Conservation (phyloP, 64 coral and sea anemone genomes). For the Trachythela sp. region DNA sequence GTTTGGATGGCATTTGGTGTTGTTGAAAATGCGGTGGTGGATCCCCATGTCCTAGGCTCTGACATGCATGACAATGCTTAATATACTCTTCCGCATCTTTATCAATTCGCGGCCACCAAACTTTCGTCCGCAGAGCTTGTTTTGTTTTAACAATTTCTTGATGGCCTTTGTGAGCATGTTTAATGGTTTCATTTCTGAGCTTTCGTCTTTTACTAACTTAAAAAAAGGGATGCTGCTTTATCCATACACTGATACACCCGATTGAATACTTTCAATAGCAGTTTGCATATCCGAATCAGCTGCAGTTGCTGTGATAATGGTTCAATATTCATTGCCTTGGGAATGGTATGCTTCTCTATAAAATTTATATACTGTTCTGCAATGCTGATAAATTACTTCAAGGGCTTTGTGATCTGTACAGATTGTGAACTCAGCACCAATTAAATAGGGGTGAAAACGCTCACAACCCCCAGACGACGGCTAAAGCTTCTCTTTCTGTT, state of each 20-base stretch:
- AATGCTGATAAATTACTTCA: background rate
- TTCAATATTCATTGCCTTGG: background rate
- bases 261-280: background rate
- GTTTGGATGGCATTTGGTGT: background rate
- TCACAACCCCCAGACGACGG: background rate
- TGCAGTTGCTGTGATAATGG: too few species aligned
- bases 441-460: background rate
- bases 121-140: slow-evolving; percentile 21
- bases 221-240: background rate
- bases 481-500: background rate
- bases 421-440: too few species aligned
- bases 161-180: slow-evolving; percentile 15
- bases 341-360: background rate
- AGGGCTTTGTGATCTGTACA: background rate
- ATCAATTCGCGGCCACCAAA: slow-evolving; percentile 22
- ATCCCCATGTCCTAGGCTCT: slow-evolving; percentile 27
- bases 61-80: slow-evolving; percentile 31
- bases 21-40: slow-evolving; percentile 31
- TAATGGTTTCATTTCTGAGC: background rate
- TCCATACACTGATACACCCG: background rate
- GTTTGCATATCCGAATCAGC: too few species aligned
- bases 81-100: slow-evolving; percentile 9
- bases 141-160: slow-evolving; percentile 50
- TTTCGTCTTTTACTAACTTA: background rate
- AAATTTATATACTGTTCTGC: background rate